phyloP scores from a whole-genome alignment of 2,113 vertebrate species.

The Pogonocichla stellata region DNA sequence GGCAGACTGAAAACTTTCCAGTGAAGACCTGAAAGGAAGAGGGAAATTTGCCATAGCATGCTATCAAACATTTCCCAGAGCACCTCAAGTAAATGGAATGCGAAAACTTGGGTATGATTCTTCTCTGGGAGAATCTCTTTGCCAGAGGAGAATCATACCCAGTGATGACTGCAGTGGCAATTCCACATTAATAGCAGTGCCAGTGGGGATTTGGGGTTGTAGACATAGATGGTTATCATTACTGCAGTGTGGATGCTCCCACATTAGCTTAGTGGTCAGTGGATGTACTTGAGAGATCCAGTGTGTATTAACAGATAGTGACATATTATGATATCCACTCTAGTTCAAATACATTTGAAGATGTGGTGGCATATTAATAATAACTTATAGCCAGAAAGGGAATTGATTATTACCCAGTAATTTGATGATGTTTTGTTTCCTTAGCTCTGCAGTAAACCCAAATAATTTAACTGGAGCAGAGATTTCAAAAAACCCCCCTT shows the following conservation, averaged over 20 bases:
- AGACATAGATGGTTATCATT: not conserved
- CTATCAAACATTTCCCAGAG: not conserved
- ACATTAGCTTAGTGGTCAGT: not conserved
- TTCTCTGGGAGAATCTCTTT: not conserved
- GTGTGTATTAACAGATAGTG: not conserved
- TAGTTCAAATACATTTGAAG: slow-evolving; percentile 21
- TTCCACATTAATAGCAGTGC: not conserved
- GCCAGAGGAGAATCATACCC: not conserved
- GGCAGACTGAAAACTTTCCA: slow-evolving; percentile 4
- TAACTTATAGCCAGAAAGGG: not conserved
- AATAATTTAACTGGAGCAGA: not conserved
- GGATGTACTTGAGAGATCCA: not conserved
- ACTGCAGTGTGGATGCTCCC: not conserved
- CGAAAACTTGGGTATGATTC: not conserved
- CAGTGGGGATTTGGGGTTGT: not conserved
- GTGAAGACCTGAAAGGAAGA: not conserved
- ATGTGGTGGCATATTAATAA: not conserved
- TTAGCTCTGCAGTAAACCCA: not conserved
- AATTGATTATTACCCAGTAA: not conserved
- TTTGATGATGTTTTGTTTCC: not conserved
- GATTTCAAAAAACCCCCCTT: not conserved
- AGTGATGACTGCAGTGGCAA: not conserved
- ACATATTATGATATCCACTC: not conserved
- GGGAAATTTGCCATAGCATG: not conserved
- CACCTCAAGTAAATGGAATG: not conserved